Evolutionary conservation across 2,797 vertebrate species (phyloP).

Genomic region (Pyrocephalus nanus): DNA sequence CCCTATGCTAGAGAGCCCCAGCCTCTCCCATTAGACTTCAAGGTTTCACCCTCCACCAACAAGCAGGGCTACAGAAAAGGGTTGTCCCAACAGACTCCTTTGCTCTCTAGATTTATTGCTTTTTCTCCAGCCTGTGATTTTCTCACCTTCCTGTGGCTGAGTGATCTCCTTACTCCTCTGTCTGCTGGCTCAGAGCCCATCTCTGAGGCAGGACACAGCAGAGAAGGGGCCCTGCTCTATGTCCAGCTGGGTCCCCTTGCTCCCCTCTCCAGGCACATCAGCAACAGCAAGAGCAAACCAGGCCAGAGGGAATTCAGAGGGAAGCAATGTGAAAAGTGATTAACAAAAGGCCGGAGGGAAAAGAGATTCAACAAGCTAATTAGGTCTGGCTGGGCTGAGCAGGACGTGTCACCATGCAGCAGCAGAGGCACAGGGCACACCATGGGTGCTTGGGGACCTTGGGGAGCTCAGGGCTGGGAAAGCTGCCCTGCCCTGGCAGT

Average conservation of each 20-base stretch:
- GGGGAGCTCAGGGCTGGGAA: background rate
- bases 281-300: background rate
- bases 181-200: background rate
- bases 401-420: background rate
- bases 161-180: fast-evolving
- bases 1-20: background rate
- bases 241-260: background rate
- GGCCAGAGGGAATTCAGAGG: conserved; percentile 17
- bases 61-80: background rate
- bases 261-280: background rate
- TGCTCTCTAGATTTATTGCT: background rate
- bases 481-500: background rate
- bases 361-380: conserved; percentile 62
- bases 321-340: conserved; percentile 56
- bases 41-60: background rate
- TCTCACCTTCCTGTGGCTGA: background rate
- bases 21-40: background rate
- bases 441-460: fast-evolving
- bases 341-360: conserved; percentile 43
- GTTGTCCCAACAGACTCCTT: background rate
- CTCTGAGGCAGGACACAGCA: background rate
- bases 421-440: background rate
- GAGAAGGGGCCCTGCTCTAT: background rate
- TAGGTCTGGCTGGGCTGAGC: conserved; percentile 32
- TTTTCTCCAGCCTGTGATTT: background rate